Evolutionary conservation across 2,797 vertebrate genomes (phyloP).

Genomic region (Fratercula arctica): DNA sequence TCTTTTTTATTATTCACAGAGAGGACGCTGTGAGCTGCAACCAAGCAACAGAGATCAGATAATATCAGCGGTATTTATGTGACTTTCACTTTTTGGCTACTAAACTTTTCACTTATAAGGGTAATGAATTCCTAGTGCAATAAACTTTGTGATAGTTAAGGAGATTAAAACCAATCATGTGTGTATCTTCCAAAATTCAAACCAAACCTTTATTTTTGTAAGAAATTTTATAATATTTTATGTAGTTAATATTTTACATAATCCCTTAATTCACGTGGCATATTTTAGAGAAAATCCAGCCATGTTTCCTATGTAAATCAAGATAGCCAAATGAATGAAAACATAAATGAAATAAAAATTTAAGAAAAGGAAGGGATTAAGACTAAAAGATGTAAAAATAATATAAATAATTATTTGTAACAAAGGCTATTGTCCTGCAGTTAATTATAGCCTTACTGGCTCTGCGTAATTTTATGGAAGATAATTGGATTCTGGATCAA

Average conservation of each 20-base stretch:
- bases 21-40: neutral
- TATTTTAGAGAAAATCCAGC: neutral
- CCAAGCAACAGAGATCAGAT: neutral
- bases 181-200: neutral
- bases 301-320: neutral
- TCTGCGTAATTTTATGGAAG: neutral
- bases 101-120: neutral
- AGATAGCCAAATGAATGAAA: neutral
- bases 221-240: neutral
- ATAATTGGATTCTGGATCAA: conserved; percentile 28
- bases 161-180: neutral
- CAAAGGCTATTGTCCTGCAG: neutral
- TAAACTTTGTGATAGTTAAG: neutral
- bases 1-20: neutral
- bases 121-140: neutral
- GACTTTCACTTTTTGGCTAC: neutral
- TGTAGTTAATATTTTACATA: neutral
- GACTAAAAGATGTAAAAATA: neutral
- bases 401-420: neutral
- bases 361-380: neutral
- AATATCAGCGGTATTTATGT: neutral
- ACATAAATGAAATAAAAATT: neutral
- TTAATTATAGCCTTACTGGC: neutral
- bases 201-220: neutral
- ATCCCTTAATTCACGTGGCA: neutral